A percentile compares a stretch with the other conserved stretches of the same genome.
phyloP scores from a whole-genome alignment of 2,113 vertebrate species.

The Apaloderma vittatum region DNA sequence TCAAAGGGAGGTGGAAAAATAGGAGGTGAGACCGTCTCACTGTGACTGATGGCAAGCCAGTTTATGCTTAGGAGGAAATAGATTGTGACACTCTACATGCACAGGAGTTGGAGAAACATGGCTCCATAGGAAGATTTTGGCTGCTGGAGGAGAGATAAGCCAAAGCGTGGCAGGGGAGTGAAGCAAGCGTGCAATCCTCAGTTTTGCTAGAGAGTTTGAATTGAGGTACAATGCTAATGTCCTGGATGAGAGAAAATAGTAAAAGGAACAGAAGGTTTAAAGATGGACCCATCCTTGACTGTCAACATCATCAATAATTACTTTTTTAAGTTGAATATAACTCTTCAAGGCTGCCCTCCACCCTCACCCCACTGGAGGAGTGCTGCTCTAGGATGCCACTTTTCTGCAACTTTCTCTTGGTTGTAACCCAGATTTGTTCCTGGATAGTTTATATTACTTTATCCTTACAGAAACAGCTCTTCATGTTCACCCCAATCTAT shows the following conservation, averaged over 20 bases:
- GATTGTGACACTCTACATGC: not conserved
- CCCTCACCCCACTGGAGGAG: not conserved
- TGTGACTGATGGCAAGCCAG: accelerated
- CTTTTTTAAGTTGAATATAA: not conserved
- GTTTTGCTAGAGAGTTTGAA: not conserved
- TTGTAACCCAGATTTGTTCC: not conserved
- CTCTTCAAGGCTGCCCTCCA: not conserved
- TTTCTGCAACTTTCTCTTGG: not conserved
- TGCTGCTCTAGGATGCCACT: not conserved
- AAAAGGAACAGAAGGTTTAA: not conserved
- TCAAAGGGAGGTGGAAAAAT: not conserved
- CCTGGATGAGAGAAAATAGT: not conserved
- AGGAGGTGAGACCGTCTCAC: not conserved
- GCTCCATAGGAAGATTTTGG: not conserved
- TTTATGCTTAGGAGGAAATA: not conserved
- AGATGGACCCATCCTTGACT: not conserved
- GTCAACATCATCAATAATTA: not conserved
- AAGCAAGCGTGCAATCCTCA: not conserved
- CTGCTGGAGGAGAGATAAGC: not conserved
- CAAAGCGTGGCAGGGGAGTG: not conserved
- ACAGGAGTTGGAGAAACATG: not conserved
- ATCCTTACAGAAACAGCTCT: not conserved
- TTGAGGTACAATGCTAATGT: not conserved
- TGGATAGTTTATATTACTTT: not conserved
- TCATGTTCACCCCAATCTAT: not conserved